These are phyloP conservation scores for Alethe castanea DNA, from an alignment of 2,113 vertebrate genomes.

Conservation along the genomic window DNA sequence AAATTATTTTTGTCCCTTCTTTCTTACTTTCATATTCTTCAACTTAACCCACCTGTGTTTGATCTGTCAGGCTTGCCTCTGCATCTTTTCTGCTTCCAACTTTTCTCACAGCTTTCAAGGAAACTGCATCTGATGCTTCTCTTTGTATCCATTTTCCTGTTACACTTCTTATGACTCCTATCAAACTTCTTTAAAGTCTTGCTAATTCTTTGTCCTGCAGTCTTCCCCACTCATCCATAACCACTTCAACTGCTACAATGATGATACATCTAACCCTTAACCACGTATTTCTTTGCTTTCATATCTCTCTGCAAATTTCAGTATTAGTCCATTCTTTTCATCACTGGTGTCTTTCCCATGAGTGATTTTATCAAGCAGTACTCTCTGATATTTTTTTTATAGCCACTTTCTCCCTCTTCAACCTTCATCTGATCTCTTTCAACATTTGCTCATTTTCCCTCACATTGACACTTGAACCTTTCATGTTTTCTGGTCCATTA, in stretches of 20 bases:
- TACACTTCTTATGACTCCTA: not conserved
- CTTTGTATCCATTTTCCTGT: not conserved
- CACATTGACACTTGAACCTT: not conserved
- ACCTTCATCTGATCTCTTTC: not conserved
- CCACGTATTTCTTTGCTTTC: not conserved
- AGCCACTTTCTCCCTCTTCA: not conserved
- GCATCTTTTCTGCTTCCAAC: not conserved
- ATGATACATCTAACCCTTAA: not conserved
- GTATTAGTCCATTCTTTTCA: not conserved
- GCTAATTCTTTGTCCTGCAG: not conserved
- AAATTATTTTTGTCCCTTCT: not conserved
- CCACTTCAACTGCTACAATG: not conserved
- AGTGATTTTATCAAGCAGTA: not conserved
- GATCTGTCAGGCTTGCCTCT: not conserved
- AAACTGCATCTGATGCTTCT: not conserved
- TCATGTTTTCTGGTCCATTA: constrained; percentile 10
- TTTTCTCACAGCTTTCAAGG: not conserved
- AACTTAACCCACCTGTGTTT: not conserved
- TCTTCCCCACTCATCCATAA: not conserved
- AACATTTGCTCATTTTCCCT: not conserved
- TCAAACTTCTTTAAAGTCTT: not conserved
- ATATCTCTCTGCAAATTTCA: not conserved
- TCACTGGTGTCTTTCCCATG: not conserved
- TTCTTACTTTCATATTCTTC: not conserved
- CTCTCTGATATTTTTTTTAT: not conserved